These are phyloP conservation scores for Apomyelois bistriatella DNA, from an alignment of 2,888 invertebrate species.

Conservation along the genomic window DNA sequence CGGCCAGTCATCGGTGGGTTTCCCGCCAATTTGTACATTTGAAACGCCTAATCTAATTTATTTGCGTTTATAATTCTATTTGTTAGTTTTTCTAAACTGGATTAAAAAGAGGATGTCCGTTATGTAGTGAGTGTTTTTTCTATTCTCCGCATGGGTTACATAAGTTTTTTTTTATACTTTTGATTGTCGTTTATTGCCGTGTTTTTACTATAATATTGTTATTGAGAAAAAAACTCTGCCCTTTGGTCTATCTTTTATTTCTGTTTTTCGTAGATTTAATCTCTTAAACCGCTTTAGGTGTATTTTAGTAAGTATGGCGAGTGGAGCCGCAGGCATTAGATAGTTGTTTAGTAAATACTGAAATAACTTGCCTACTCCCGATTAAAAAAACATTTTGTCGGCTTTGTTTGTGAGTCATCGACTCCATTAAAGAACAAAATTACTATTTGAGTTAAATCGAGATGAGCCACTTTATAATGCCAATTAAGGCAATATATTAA, in stretches of 20 bases:
- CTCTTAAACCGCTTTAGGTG: too few species aligned
- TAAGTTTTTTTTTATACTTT: too few species aligned
- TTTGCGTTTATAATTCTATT: constrained; percentile 31
- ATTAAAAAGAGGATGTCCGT: constrained; percentile 46
- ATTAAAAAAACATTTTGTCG: background rate
- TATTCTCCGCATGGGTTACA: too few species aligned
- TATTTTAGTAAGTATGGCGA: too few species aligned
- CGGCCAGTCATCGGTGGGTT: constrained; percentile 31
- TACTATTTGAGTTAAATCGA: constrained; percentile 32
- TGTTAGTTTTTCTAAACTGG: constrained; percentile 28
- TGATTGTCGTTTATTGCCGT: too few species aligned
- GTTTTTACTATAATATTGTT: too few species aligned
- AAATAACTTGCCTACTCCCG: too few species aligned
- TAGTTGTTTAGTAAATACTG: too few species aligned
- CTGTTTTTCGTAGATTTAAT: too few species aligned
- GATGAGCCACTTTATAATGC: constrained; percentile 18
- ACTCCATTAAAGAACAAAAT: constrained; percentile 26
- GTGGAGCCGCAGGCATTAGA: too few species aligned
- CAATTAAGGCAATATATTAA: constrained; percentile 18
- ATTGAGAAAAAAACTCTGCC: too few species aligned
- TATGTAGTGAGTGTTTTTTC: constrained; percentile 6
- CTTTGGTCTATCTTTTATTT: too few species aligned
- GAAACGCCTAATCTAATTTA: constrained; percentile 47
- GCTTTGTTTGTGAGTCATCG: constrained; percentile 25
- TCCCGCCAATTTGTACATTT: constrained; percentile 50